Evolutionary conservation across 1,140 invertebrate species (phyloP).

Genomic region (Aplysia californica): DNA sequence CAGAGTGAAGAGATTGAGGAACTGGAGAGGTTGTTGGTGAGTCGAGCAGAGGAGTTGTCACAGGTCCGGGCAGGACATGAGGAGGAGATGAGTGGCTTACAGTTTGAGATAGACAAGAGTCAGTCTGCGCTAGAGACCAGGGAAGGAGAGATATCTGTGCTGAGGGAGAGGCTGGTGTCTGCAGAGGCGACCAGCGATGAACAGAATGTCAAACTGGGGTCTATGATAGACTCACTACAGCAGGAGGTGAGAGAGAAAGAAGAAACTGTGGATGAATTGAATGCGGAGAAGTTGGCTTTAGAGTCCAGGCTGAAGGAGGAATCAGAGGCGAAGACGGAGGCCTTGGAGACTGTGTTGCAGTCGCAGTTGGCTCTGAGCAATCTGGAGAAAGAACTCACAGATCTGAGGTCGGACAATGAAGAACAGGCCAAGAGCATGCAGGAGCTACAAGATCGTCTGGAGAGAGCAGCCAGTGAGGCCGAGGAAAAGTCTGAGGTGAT

Average conservation of each 20-base stretch:
- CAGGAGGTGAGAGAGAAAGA: not conserved
- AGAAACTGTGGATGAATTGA: not conserved
- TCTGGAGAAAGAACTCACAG: too few species aligned
- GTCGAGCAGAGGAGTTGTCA: not conserved
- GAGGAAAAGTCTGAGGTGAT: not conserved
- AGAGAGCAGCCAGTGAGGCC: too few species aligned
- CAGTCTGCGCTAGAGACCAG: not conserved
- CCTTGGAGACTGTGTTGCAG: not conserved
- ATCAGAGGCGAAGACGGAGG: not conserved
- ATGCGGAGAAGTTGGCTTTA: not conserved
- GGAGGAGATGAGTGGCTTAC: conserved; percentile 10
- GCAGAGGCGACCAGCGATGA: not conserved
- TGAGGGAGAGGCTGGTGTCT: not conserved
- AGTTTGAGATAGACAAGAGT: conserved; percentile 13
- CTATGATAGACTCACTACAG: not conserved
- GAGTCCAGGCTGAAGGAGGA: not conserved
- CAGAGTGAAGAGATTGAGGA: conserved; percentile 1
- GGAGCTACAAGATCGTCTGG: too few species aligned
- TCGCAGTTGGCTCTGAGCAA: not conserved
- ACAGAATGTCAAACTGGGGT: not conserved
- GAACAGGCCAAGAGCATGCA: too few species aligned
- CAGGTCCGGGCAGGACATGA: not conserved
- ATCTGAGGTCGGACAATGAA: too few species aligned
- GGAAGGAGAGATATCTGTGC: conserved; percentile 8
- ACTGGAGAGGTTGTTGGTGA: not conserved